These are phyloP conservation scores for Plectrocnemia conspersa DNA, from an alignment of 1,140 invertebrate species.

Conservation along the genomic window DNA sequence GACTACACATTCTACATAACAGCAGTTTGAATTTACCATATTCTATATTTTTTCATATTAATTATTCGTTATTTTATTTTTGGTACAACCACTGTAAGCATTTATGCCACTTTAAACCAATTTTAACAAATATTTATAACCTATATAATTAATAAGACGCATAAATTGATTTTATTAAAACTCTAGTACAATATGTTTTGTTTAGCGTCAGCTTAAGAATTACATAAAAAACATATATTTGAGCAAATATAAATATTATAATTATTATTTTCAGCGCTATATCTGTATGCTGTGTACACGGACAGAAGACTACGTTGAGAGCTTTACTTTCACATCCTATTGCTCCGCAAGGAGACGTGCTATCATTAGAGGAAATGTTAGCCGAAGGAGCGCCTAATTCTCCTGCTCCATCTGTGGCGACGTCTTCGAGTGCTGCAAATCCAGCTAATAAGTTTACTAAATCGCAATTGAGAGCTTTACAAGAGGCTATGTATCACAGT, in stretches of 20 bases:
- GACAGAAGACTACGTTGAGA: constrained; percentile 70
- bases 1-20: too few species aligned
- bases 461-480: constrained; percentile 75
- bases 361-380: constrained; percentile 85
- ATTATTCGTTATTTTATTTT: background rate
- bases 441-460: constrained; percentile 63
- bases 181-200: too few species aligned
- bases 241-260: background rate
- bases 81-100: too few species aligned
- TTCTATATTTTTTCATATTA: background rate
- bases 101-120: too few species aligned
- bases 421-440: constrained; percentile 38
- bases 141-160: too few species aligned
- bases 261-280: constrained; percentile 59
- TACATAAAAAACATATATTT: background rate
- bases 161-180: too few species aligned
- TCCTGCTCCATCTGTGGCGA: constrained; percentile 44
- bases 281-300: constrained; percentile 81
- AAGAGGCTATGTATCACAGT: constrained; percentile 90
- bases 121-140: too few species aligned
- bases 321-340: constrained; percentile 74
- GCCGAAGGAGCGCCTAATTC: constrained; percentile 65
- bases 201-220: too few species aligned
- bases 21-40: too few species aligned
- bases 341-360: constrained; percentile 66